Conservation (phyloP, 1,140 invertebrate genomes). For the Rhopalosiphum maidis region DNA sequence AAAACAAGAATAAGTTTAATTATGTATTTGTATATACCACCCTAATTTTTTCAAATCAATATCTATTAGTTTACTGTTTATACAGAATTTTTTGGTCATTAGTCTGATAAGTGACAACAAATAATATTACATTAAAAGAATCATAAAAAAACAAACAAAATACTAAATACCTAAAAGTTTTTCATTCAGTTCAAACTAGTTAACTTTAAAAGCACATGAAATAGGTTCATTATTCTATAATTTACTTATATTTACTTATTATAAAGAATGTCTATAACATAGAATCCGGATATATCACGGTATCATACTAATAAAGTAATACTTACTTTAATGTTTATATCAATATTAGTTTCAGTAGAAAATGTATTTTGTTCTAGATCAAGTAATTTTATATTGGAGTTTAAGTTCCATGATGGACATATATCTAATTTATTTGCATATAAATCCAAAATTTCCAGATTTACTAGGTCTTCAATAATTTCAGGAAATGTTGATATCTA, state of each 20-base stretch:
- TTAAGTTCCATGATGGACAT: constrained; percentile 13
- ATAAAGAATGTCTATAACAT: not conserved
- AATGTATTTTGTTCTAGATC: constrained; percentile 42
- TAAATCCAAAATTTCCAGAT: constrained; percentile 21
- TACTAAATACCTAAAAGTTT: not conserved
- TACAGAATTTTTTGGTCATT: not conserved
- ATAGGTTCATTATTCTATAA: not conserved
- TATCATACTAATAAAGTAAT: not conserved
- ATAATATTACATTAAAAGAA: not conserved
- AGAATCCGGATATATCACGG: not conserved
- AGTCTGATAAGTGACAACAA: not conserved
- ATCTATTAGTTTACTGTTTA: not conserved
- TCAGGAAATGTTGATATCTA: constrained; percentile 46
- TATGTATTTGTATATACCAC: not conserved
- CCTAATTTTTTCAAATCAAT: not conserved
- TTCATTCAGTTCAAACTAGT: not conserved
- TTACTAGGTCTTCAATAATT: not conserved
- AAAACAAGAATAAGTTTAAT: not conserved
- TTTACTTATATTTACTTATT: not conserved
- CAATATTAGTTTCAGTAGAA: not conserved
- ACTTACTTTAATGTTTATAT: constrained; percentile 10
- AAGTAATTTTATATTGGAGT: constrained; percentile 14
- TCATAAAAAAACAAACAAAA: not conserved
- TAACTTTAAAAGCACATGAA: not conserved
- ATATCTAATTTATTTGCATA: constrained; percentile 26